Percentiles rank a stretch among this genome's conserved stretches.
phyloP scores from a whole-genome alignment of 2,797 vertebrate species.

The Anguilla pacifica region DNA sequence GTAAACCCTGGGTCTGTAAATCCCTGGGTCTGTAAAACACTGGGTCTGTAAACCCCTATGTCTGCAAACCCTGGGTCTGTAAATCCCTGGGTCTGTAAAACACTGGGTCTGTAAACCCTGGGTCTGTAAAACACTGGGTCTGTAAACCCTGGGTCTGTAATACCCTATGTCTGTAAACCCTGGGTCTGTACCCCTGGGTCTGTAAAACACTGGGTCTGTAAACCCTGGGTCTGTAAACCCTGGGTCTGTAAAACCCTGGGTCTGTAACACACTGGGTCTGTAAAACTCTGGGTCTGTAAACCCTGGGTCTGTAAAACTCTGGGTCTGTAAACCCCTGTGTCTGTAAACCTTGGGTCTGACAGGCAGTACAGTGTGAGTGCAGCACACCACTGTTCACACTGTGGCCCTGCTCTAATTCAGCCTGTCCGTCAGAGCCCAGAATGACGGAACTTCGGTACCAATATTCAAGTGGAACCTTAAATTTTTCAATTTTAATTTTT shows the following conservation, averaged over 20 bases:
- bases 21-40: too few species aligned
- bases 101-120: too few species aligned
- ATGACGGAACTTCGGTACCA: neutral
- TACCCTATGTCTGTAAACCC: too few species aligned
- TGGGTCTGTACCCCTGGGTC: too few species aligned
- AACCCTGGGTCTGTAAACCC: neutral
- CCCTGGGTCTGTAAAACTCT: too few species aligned
- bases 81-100: neutral
- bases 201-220: too few species aligned
- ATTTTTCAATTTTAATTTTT: conserved; percentile 53
- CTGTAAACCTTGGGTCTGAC: neutral
- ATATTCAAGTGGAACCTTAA: conserved; percentile 22
- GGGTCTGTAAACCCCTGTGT: too few species aligned
- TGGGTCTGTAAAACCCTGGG: neutral
- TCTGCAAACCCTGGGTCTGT: neutral
- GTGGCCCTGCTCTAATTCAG: neutral
- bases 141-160: too few species aligned
- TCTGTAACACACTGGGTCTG: too few species aligned
- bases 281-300: neutral
- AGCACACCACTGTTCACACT: neutral
- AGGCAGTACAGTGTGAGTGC: neutral
- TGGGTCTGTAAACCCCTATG: too few species aligned
- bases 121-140: too few species aligned
- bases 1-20: too few species aligned
- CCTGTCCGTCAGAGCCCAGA: neutral